Base-by-base conservation (phyloP, 1,140 invertebrate genomes). In the Asbolus verrucosus region DNA sequence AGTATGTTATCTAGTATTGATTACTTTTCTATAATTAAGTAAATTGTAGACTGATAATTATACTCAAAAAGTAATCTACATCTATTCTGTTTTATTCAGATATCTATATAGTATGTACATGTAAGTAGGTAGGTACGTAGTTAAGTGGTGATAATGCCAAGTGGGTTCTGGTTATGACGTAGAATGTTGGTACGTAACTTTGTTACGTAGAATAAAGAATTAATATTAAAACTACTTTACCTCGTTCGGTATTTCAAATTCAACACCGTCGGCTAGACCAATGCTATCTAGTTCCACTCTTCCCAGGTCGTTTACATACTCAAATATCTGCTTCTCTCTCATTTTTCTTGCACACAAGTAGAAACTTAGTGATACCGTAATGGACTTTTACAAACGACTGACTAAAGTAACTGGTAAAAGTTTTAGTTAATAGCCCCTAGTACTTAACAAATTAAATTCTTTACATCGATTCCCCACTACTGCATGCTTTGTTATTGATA, bases 281-380 rank as follows among this genome's bases (percentile, higher is more conserved):
- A 54, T 14, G 19, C 14, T 19, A 21, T 54, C 11, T 6, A 54
- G 19, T 24, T 54, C 19, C n/a, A 54, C 9, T 14, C 46, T 24
- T 13, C 46, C 46, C 9, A 54, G 46, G 9, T 54, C 46, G 46
- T 54, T 54, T 6, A 54, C 46, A 54, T 21, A 24, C 30, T 54
- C 46, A 30, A 54, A 24, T 24, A 54, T 54, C 30, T 54, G 46
- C 21, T 54, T 54, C 13, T 24, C 9, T 1, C 46, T 19, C 46
- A 54, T 54, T 54, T n/a, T 54, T 54, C 19, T n/a, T 13, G 21
- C 13, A 27, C 9, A 19, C n/a, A n/a, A n/a, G n/a, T n/a, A n/a
- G n/a, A n/a, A n/a, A 54, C 46, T 54, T 30, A 0, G 46, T 9
- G n/a, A n/a, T n/a, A n/a, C 33, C n/a, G 4, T 2, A 9, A 11